Percentiles rank a stretch among this genome's conserved stretches.
These are phyloP conservation scores for Alentia gelatinosa DNA, from an alignment of 2,888 invertebrate genomes.

Conservation along the genomic window DNA sequence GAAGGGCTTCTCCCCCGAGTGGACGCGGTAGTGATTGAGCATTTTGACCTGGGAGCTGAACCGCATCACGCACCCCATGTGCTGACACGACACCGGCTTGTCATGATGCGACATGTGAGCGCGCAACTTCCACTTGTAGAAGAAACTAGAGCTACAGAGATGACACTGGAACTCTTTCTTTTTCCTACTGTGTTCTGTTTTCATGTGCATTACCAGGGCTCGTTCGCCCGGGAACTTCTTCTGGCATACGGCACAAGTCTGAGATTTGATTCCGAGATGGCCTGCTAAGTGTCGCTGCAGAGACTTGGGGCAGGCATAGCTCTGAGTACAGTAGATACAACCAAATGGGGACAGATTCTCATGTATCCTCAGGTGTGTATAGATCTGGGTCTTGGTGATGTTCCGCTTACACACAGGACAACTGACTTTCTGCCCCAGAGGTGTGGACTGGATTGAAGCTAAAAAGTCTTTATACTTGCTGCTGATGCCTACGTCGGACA, in stretches of 20 bases:
- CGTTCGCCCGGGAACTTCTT: constrained; percentile 53
- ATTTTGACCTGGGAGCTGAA: constrained; percentile 80
- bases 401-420: constrained; percentile 74
- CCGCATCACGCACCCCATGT: neutral
- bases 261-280: constrained; percentile 58
- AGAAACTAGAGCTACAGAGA: constrained; percentile 91
- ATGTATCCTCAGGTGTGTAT: constrained; percentile 75
- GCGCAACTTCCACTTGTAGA: constrained; percentile 78
- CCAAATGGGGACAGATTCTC: constrained; percentile 72
- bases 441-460: neutral
- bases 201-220: constrained; percentile 57
- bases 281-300: constrained; percentile 70
- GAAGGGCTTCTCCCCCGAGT: constrained; percentile 90
- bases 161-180: constrained; percentile 84
- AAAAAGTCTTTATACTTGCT: constrained; percentile 43
- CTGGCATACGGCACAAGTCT: constrained; percentile 59
- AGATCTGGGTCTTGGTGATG: constrained; percentile 70
- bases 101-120: constrained; percentile 88
- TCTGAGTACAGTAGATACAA: constrained; percentile 72
- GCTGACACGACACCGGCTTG: constrained; percentile 82
- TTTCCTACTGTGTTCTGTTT: constrained; percentile 52
- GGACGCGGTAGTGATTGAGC: constrained; percentile 91
- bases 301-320: constrained; percentile 70
- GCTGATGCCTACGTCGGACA: neutral
- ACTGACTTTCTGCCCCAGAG: neutral